phyloP scores from a whole-genome alignment of 2,113 vertebrate genomes.

The Formicarius rufipectus region DNA sequence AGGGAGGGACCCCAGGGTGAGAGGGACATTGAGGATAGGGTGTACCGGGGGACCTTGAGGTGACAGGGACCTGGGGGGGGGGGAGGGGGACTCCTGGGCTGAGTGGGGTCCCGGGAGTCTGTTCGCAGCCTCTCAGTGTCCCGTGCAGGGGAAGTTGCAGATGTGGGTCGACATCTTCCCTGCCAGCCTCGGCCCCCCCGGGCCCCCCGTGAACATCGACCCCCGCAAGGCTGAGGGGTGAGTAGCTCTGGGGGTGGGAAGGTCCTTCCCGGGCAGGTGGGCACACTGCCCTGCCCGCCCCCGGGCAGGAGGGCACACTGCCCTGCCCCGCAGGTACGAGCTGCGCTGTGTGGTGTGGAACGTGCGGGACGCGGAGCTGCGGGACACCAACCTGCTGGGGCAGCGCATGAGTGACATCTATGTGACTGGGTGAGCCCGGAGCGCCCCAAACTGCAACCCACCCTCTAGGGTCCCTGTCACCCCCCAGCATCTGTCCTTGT shows the following conservation, averaged over 20 bases:
- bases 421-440: constrained; percentile 60
- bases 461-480: neutral
- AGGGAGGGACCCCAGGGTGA: neutral
- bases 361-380: neutral
- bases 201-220: constrained; percentile 61
- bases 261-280: rapidly evolving
- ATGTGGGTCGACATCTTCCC: constrained; percentile 82
- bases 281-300: rapidly evolving
- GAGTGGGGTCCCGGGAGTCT: rapidly evolving
- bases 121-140: neutral
- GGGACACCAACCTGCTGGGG: neutral
- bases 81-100: no score
- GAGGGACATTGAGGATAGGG: no score
- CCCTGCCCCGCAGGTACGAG: neutral
- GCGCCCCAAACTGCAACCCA: neutral
- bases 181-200: constrained; percentile 63
- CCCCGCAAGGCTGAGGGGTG: constrained; percentile 68
- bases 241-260: neutral
- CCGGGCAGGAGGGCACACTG: rapidly evolving
- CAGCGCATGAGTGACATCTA: constrained; percentile 76
- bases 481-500: neutral
- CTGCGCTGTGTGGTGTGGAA: constrained; percentile 52
- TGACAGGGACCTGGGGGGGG: neutral
- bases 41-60: no score
- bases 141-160: constrained; percentile 74